phyloP scores from a whole-genome alignment of 2,113 vertebrate genomes.

The Cisticola juncidis region DNA sequence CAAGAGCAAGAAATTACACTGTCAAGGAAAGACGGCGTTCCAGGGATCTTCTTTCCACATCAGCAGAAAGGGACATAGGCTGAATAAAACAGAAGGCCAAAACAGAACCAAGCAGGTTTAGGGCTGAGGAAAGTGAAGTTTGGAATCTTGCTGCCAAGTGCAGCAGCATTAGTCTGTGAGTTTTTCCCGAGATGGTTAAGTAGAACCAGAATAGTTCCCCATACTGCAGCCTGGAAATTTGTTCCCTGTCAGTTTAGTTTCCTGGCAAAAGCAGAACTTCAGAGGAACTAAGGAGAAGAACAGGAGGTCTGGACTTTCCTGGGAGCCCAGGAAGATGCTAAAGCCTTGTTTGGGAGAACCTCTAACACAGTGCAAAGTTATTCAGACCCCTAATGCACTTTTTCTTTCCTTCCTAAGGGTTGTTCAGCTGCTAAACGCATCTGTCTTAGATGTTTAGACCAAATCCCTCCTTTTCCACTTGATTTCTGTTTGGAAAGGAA shows the following conservation, averaged over 20 bases:
- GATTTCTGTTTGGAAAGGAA: neutral
- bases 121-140: neutral
- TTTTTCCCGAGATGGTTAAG: conserved; percentile 1
- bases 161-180: neutral
- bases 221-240: neutral
- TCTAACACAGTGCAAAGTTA: neutral
- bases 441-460: neutral
- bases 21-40: neutral
- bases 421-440: accelerated
- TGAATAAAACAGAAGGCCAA: neutral
- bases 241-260: neutral
- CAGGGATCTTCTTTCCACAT: neutral
- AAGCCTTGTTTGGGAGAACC: neutral
- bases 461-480: conserved; percentile 1
- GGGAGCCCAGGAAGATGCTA: neutral
- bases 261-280: neutral
- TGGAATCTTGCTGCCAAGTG: neutral
- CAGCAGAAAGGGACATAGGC: neutral
- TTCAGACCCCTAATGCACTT: neutral
- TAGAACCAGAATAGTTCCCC: conserved; percentile 3
- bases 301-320: neutral
- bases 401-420: neutral
- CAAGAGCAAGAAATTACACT: neutral
- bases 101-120: neutral
- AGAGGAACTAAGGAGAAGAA: neutral